Evolutionary conservation across 2,113 vertebrate species (phyloP).

Genomic region (Eurypyga helias): DNA sequence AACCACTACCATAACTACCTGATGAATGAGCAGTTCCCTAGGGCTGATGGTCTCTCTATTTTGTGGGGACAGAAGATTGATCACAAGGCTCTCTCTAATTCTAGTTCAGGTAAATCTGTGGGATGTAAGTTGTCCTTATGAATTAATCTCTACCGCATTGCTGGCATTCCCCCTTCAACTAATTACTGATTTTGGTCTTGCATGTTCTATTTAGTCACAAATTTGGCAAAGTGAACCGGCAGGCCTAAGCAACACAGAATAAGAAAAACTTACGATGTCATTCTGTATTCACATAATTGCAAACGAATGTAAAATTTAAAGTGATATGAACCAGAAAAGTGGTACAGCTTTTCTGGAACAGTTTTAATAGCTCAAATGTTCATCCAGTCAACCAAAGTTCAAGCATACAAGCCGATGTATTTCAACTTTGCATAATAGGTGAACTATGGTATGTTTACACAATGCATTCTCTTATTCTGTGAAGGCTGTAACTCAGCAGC

Average conservation of each 20-base stretch:
- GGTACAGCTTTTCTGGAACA: not conserved
- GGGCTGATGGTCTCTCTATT: not conserved
- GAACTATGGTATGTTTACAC: not conserved
- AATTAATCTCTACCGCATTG: not conserved
- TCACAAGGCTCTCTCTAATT: not conserved
- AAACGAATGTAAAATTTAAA: not conserved
- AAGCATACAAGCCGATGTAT: not conserved
- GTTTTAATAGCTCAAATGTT: not conserved
- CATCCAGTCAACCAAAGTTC: not conserved
- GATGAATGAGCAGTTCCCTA: not conserved
- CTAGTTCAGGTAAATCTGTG: not conserved
- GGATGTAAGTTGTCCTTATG: not conserved
- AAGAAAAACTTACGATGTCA: not conserved
- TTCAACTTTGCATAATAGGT: not conserved
- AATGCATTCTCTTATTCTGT: not conserved
- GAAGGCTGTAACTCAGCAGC: not conserved
- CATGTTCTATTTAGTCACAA: not conserved
- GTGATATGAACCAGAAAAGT: not conserved
- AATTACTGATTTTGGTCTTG: not conserved
- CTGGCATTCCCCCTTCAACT: not conserved
- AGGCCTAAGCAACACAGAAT: not conserved
- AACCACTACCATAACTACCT: not conserved
- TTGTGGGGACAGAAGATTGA: not conserved
- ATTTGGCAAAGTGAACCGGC: not conserved
- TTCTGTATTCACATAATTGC: not conserved